Conservation (phyloP, 2,797 vertebrate species). For the Parotocinclus haroldoi region DNA sequence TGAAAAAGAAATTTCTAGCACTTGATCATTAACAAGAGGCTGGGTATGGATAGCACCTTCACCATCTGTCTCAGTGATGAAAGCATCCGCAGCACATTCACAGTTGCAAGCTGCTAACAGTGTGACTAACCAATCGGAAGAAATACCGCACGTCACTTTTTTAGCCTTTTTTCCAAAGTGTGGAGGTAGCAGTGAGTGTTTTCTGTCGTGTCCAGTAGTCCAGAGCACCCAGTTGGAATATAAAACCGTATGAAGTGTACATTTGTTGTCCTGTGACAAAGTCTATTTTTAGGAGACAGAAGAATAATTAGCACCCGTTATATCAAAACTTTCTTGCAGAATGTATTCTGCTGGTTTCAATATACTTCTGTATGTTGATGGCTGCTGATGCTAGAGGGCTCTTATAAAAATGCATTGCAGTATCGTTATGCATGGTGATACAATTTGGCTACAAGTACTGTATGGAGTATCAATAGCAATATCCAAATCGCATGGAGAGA, state of each 20-base stretch:
- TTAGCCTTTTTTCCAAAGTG: conserved; percentile 77
- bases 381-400: neutral
- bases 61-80: conserved; percentile 14
- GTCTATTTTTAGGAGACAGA: conserved; percentile 1
- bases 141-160: conserved; percentile 59
- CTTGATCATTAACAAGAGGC: conserved; percentile 1
- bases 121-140: conserved; percentile 46
- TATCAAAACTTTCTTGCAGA: conserved; percentile 30
- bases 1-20: conserved; percentile 42
- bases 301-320: conserved; percentile 49
- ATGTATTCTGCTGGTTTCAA: conserved; percentile 14
- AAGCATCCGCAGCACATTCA: conserved; percentile 61
- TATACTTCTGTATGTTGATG: neutral
- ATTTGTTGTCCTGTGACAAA: conserved; percentile 4
- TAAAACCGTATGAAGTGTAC: conserved; percentile 21
- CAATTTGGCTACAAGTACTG: neutral
- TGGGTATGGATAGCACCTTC: conserved; percentile 28
- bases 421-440: neutral
- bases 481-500: neutral
- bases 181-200: conserved; percentile 93
- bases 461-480: neutral
- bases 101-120: conserved; percentile 58
- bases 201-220: conserved; percentile 40
- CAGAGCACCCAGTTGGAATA: conserved; percentile 45
- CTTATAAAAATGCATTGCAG: conserved; percentile 14